A percentile compares a stretch with the other conserved stretches of the same genome.
Conservation (phyloP, 2,797 vertebrate species). For the Syngnathus acus region DNA sequence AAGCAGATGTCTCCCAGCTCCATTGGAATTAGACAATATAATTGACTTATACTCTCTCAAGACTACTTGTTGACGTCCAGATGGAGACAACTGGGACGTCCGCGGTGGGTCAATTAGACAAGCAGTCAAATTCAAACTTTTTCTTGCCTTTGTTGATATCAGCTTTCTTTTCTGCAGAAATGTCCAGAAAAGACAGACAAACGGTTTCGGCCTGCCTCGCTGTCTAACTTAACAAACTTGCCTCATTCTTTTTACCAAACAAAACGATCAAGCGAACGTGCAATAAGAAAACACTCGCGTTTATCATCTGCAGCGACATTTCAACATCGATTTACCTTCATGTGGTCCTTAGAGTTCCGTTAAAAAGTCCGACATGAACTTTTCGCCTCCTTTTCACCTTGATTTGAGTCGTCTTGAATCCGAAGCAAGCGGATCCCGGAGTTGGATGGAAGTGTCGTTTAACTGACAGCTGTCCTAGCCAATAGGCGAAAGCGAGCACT, state of each 20-base stretch:
- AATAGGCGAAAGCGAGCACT: slow-evolving; percentile 21
- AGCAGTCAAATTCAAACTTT: not conserved
- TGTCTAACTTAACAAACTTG: not conserved
- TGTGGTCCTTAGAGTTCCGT: slow-evolving; percentile 42
- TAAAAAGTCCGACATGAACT: slow-evolving; percentile 62
- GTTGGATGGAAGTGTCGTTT: not conserved
- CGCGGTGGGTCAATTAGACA: not conserved
- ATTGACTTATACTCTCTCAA: slow-evolving; percentile 3
- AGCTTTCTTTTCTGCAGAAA: not conserved
- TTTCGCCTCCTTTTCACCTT: slow-evolving; percentile 56
- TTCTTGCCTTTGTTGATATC: not conserved
- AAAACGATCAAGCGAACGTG: not conserved
- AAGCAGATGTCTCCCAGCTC: not conserved
- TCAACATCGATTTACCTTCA: slow-evolving; percentile 57
- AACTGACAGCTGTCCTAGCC: slow-evolving; percentile 25
- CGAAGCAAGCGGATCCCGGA: slow-evolving; percentile 34
- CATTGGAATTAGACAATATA: slow-evolving; percentile 7
- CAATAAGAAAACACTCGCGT: not conserved
- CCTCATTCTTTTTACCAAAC: not conserved
- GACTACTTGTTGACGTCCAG: not conserved
- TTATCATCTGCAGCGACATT: not conserved
- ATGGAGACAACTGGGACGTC: not conserved
- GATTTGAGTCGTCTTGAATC: slow-evolving; percentile 48
- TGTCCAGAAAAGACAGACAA: not conserved
- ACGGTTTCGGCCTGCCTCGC: not conserved